phyloP scores from a whole-genome alignment of 2,888 invertebrate genomes.

The Brachyopa scutellaris region DNA sequence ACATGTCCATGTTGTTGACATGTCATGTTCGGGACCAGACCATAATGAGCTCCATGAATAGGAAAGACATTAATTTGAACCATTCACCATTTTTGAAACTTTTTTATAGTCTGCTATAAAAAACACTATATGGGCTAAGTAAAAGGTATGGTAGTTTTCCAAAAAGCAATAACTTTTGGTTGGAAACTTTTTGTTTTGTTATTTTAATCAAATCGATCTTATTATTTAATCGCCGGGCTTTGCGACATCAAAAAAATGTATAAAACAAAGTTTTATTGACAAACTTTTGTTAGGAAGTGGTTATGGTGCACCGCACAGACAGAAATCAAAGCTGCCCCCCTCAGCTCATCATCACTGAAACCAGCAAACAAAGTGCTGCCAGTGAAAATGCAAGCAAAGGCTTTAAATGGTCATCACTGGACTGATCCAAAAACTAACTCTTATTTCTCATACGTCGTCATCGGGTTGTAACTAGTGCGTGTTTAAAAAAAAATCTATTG shows the following conservation, averaged over 20 bases:
- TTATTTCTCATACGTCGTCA: constrained; percentile 4
- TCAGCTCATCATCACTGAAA: constrained; percentile 18
- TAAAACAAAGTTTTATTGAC: constrained; percentile 8
- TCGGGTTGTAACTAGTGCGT: constrained; percentile 4
- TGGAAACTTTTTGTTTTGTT: no score
- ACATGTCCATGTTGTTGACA: no score
- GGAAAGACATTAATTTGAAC: no score
- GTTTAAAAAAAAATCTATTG: no score
- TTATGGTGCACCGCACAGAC: constrained; percentile 49
- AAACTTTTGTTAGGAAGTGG: constrained; percentile 41
- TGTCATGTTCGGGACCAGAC: no score
- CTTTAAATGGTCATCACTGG: constrained; percentile 22
- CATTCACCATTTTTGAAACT: no score
- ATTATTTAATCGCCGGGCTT: constrained; percentile 1
- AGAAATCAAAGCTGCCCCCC: constrained; percentile 63
- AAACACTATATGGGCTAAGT: no score
- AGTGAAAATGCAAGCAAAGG: constrained; percentile 6
- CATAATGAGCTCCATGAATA: no score
- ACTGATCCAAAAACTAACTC: constrained; percentile 1
- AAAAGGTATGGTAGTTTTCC: no score
- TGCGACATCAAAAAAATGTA: constrained; percentile 7
- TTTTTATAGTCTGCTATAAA: no score
- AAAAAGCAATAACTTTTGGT: no score
- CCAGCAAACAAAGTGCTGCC: constrained; percentile 5
- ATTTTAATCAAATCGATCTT: no score